These are phyloP conservation scores for Harpagoxenus sublaevis DNA, from an alignment of 2,888 invertebrate species.

Conservation along the genomic window DNA sequence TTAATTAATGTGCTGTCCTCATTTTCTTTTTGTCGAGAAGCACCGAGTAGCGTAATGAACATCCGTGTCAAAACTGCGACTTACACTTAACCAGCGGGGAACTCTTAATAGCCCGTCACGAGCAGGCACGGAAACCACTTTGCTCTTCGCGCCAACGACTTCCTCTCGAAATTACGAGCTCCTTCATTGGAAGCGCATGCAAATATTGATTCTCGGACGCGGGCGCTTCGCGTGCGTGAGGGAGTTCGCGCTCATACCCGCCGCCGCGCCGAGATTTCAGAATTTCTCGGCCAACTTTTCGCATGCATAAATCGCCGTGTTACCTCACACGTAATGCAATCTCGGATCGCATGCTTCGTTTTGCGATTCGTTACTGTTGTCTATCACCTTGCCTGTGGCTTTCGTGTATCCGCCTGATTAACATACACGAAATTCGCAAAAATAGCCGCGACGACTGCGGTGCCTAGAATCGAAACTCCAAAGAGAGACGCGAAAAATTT, in stretches of 20 bases:
- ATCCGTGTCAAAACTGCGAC: conserved; percentile 31
- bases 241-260: conserved; percentile 13
- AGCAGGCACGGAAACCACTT: conserved; percentile 51
- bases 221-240: conserved; percentile 4
- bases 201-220: conserved; percentile 51
- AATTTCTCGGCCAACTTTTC: conserved; percentile 45
- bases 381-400: conserved; percentile 9
- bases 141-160: conserved; percentile 39
- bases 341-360: conserved; percentile 8
- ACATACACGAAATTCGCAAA: conserved; percentile 18
- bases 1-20: conserved; percentile 4
- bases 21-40: background rate
- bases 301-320: conserved; percentile 37
- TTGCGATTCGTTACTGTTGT: conserved; percentile 36
- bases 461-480: background rate
- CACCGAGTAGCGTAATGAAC: background rate
- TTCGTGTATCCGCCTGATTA: conserved; percentile 2
- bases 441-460: background rate
- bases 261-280: conserved; percentile 29
- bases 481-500: background rate
- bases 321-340: conserved; percentile 40
- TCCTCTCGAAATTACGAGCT: conserved; percentile 50
- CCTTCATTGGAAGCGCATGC: conserved; percentile 30
- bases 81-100: conserved; percentile 38
- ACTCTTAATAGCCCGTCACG: conserved; percentile 49